These are phyloP conservation scores for Centropus unirufus DNA, from an alignment of 2,113 vertebrate genomes.

Conservation along the genomic window DNA sequence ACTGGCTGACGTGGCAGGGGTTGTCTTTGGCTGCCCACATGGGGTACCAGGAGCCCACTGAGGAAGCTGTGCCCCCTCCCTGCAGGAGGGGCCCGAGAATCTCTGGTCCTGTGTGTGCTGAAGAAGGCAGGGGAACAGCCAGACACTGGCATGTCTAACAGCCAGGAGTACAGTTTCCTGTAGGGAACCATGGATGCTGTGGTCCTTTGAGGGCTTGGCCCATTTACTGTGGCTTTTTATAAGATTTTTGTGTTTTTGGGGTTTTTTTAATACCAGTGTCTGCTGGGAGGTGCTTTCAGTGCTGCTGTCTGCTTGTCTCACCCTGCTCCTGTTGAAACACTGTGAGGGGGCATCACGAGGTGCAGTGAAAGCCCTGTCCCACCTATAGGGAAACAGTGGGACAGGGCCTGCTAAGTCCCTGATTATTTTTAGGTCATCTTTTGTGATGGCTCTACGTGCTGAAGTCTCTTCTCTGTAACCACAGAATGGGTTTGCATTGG, in stretches of 20 bases:
- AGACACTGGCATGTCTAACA: fast-evolving
- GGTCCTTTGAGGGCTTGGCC: neutral
- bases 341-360: fast-evolving
- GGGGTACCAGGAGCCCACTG: too few relatives aligned
- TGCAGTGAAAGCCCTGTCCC: neutral
- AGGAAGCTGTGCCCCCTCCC: neutral
- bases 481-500: neutral
- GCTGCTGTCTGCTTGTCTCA: neutral
- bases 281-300: neutral
- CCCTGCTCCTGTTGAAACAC: neutral
- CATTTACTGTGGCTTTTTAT: neutral
- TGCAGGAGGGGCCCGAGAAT: neutral
- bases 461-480: neutral
- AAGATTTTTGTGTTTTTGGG: too few relatives aligned
- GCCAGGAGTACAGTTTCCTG: neutral
- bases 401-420: neutral
- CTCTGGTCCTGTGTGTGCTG: neutral
- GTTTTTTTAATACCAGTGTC: neutral
- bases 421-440: neutral
- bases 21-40: too few relatives aligned
- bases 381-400: neutral
- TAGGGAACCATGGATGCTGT: neutral
- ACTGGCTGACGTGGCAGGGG: too few relatives aligned
- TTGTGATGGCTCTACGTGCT: neutral
- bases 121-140: neutral